Percentiles rank a stretch among this genome's conserved stretches.
These are phyloP conservation scores for Thamnaconus septentrionalis DNA, from an alignment of 2,113 vertebrate species.

Conservation along the genomic window DNA sequence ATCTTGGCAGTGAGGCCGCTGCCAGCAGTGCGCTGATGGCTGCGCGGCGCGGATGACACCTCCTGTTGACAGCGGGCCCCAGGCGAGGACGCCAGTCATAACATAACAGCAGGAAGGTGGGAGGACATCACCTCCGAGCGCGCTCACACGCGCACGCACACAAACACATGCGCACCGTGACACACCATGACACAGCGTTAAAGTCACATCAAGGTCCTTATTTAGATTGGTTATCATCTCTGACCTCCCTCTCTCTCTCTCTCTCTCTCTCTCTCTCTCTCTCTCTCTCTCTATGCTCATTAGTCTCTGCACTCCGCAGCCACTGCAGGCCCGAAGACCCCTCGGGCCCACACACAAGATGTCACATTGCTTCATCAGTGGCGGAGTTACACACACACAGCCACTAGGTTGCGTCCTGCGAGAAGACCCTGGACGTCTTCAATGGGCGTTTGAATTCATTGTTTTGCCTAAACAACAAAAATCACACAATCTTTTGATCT, in stretches of 20 bases:
- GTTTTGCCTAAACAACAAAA: slow-evolving; percentile 1
- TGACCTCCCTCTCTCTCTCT: slow-evolving; percentile 71
- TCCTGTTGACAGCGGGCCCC: slow-evolving; percentile 63
- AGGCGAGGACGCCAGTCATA: slow-evolving; percentile 67
- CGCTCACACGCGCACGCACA: slow-evolving; percentile 39
- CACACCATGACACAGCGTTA: slow-evolving; percentile 66
- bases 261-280: slow-evolving; percentile 42
- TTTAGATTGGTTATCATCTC: slow-evolving; percentile 72
- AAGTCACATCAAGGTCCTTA: slow-evolving; percentile 73
- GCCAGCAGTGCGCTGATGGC: slow-evolving; percentile 55
- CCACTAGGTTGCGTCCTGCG: slow-evolving; percentile 35
- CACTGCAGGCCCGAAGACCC: slow-evolving; percentile 53
- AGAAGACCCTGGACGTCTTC: slow-evolving; percentile 33
- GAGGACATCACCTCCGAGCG: slow-evolving; percentile 65
- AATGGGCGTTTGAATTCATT: slow-evolving; percentile 50
- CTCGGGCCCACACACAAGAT: slow-evolving; percentile 61
- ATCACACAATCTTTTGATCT: too few relatives aligned
- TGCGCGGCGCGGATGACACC: slow-evolving; percentile 61
- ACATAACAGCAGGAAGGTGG: slow-evolving; percentile 73
- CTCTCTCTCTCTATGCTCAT: slow-evolving; percentile 63
- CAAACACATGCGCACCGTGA: slow-evolving; percentile 48
- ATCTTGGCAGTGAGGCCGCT: slow-evolving; percentile 28
- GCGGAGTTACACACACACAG: slow-evolving; percentile 50
- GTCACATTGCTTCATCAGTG: slow-evolving; percentile 63
- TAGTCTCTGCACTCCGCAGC: slow-evolving; percentile 61